A percentile compares a stretch with the other conserved stretches of the same genome.
Evolutionary conservation across 2,113 vertebrate species (phyloP).

Genomic region (Meleagris gallopavo): DNA sequence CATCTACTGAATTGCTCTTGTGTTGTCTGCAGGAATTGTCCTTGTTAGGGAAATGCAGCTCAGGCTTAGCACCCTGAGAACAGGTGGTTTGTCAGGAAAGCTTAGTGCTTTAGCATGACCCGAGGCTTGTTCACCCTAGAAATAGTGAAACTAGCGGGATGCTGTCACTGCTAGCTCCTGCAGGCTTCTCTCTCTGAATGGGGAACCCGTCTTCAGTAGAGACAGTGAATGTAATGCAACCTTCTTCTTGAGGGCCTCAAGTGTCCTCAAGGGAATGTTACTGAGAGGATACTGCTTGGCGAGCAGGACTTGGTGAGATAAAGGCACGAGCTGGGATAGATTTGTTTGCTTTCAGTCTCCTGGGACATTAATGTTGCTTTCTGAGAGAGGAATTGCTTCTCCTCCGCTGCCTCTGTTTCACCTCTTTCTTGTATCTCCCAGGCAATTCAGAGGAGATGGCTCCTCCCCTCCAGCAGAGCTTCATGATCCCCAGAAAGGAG

Average conservation of each 20-base stretch:
- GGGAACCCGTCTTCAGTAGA: background rate
- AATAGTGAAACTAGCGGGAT: background rate
- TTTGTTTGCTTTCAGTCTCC: background rate
- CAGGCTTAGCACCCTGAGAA: background rate
- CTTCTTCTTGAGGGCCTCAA: background rate
- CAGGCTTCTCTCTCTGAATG: background rate
- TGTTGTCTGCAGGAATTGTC: background rate
- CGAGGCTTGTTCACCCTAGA: background rate
- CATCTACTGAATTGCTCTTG: background rate
- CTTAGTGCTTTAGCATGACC: background rate
- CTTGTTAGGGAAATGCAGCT: background rate
- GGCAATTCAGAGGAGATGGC: slow-evolving; percentile 83
- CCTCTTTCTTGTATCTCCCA: slow-evolving; percentile 53
- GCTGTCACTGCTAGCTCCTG: background rate
- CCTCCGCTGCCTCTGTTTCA: background rate
- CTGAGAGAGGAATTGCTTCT: background rate
- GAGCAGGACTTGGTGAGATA: background rate
- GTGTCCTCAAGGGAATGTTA: background rate
- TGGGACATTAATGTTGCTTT: background rate
- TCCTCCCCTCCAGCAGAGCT: slow-evolving; percentile 74
- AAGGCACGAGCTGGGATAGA: background rate
- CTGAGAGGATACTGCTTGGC: background rate
- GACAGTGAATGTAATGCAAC: background rate
- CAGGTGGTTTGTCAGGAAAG: background rate
- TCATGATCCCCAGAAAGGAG: slow-evolving; percentile 93